Evolutionary conservation across 1,140 invertebrate species (phyloP).

Genomic region (Microplitis demolitor): DNA sequence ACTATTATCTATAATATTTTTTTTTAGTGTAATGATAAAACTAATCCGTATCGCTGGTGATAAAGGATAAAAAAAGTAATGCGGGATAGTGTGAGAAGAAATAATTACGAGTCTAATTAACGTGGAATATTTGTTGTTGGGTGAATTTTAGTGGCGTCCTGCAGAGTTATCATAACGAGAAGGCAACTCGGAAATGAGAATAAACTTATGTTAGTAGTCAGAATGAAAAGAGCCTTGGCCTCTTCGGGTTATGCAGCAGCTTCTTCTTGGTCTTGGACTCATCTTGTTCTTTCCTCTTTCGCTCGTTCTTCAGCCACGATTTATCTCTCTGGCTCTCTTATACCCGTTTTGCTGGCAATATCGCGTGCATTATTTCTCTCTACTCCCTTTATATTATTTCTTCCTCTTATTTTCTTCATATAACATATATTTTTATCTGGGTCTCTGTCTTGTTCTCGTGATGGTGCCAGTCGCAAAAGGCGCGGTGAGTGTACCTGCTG

Average conservation of each 20-base stretch:
- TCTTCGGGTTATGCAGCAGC: conserved; percentile 1
- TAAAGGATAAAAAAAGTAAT: neutral
- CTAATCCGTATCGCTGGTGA: neutral
- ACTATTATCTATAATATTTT: neutral
- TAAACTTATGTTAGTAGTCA: conserved; percentile 13
- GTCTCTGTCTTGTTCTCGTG: conserved; percentile 13
- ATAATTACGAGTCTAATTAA: conserved; percentile 28
- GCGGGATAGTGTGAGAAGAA: neutral
- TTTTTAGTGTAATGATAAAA: neutral
- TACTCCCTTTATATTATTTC: conserved; percentile 2
- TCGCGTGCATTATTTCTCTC: conserved; percentile 2
- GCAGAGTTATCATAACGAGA: conserved; percentile 27
- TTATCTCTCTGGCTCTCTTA: conserved; percentile 28
- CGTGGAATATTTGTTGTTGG: conserved; percentile 18
- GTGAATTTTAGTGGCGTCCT: conserved; percentile 19
- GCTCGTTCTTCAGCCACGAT: conserved; percentile 20
- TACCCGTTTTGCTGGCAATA: conserved; percentile 15
- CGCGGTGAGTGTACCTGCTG: conserved; percentile 25
- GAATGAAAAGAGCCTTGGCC: conserved; percentile 27
- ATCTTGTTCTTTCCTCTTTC: conserved; percentile 16
- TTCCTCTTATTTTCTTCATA: neutral
- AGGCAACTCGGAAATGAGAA: conserved; percentile 24
- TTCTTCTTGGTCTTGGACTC: conserved; percentile 16
- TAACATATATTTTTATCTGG: neutral
- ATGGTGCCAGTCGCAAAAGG: conserved; percentile 24